phyloP scores from a whole-genome alignment of 2,113 vertebrate species.

The Chaenocephalus aceratus region DNA sequence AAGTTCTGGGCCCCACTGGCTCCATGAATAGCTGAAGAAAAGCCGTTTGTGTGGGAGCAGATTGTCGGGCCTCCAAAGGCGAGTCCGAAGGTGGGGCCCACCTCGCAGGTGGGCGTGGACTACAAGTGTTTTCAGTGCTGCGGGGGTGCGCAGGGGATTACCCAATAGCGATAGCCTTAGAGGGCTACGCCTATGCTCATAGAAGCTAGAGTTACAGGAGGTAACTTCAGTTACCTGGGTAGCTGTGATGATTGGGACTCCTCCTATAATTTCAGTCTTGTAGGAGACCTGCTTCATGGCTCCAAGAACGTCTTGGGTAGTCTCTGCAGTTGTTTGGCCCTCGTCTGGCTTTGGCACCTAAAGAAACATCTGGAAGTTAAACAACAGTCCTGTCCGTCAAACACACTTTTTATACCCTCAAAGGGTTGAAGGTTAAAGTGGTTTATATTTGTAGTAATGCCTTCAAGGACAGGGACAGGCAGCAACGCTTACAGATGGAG shows the following conservation, averaged over 20 bases:
- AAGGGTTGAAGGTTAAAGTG: not conserved
- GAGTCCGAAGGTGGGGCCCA: too few species aligned
- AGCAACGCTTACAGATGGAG: too few species aligned
- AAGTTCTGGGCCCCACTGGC: too few species aligned
- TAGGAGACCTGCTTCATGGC: constrained; percentile 94
- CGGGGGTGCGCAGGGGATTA: too few species aligned
- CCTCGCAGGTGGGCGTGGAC: too few species aligned
- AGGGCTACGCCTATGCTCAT: too few species aligned
- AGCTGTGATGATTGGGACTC: constrained; percentile 94
- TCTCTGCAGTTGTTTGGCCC: constrained; percentile 79
- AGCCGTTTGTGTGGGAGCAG: too few species aligned
- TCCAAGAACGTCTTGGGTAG: constrained; percentile 83
- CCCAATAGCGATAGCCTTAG: too few species aligned
- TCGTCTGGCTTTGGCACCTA: constrained; percentile 95
- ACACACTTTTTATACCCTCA: not conserved
- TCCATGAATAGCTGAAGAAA: too few species aligned
- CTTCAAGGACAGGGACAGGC: not conserved
- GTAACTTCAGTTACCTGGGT: constrained; percentile 87
- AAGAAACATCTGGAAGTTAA: constrained; percentile 16
- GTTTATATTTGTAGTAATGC: not conserved
- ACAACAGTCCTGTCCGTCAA: not conserved
- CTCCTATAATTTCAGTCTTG: constrained; percentile 95
- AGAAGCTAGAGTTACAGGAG: too few species aligned
- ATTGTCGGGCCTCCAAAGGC: too few species aligned
- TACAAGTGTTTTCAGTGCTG: too few species aligned